Percentiles rank a stretch among this genome's conserved stretches.
phyloP scores from a whole-genome alignment of 2,888 invertebrate species.

The Limenitis arthemis region DNA sequence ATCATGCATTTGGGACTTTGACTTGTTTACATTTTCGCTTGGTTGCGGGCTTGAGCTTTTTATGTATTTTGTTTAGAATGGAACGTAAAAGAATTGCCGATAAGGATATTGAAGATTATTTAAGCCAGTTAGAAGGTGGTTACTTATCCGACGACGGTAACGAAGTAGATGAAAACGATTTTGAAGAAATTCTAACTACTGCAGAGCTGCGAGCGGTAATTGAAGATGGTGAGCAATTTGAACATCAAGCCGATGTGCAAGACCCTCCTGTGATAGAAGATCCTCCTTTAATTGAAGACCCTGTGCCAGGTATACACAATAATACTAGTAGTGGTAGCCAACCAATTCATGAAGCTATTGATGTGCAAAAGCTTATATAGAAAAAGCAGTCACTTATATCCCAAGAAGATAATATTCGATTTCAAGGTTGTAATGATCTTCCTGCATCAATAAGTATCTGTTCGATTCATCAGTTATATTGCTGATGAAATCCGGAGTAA shows the following conservation, averaged over 20 bases:
- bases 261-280: constrained; percentile 16
- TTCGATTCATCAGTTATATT: constrained; percentile 12
- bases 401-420: constrained; percentile 8
- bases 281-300: constrained; percentile 14
- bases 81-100: constrained; percentile 19
- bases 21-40: not conserved
- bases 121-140: constrained; percentile 20
- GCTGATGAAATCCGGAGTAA: constrained; percentile 12
- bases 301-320: constrained; percentile 15
- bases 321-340: constrained; percentile 16
- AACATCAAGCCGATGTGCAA: constrained; percentile 16
- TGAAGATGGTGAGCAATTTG: constrained; percentile 14
- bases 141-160: constrained; percentile 18
- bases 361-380: constrained; percentile 17
- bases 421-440: too few species aligned
- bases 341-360: constrained; percentile 15
- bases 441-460: too few species aligned
- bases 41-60: constrained; percentile 16
- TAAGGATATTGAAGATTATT: constrained; percentile 22
- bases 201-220: constrained; percentile 13
- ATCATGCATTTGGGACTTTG: constrained; percentile 19
- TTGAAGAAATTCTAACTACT: constrained; percentile 11
- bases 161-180: constrained; percentile 19
- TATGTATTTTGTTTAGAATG: constrained; percentile 20
- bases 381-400: constrained; percentile 17